phyloP scores from a whole-genome alignment of 2,797 vertebrate genomes.

The Pelodytes ibericus region DNA sequence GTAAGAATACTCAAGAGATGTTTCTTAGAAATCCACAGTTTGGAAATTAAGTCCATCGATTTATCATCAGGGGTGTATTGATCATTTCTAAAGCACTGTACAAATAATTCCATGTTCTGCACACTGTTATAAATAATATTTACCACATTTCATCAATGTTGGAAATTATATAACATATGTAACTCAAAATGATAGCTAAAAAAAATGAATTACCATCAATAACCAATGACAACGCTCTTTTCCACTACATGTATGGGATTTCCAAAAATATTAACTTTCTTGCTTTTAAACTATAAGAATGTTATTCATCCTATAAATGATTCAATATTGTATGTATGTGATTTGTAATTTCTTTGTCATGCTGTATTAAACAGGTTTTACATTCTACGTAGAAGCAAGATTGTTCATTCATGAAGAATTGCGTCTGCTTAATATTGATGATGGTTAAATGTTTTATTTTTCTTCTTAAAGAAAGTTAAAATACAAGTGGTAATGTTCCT shows the following conservation, averaged over 20 bases:
- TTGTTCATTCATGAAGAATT: no score
- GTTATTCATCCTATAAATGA: not conserved
- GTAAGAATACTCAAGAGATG: constrained; percentile 65
- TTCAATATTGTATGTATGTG: not conserved
- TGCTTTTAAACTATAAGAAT: not conserved
- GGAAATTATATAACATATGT: not conserved
- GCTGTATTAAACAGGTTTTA: not conserved
- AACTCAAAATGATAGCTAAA: not conserved
- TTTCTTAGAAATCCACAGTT: constrained; percentile 67
- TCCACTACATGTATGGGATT: not conserved
- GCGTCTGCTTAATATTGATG: no score
- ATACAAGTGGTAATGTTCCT: no score
- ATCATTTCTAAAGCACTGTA: constrained; percentile 68
- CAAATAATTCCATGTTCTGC: constrained; percentile 64
- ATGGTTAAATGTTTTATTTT: no score
- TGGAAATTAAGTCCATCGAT: constrained; percentile 66
- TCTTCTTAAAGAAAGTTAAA: no score
- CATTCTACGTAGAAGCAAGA: not conserved
- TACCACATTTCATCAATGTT: constrained; percentile 32
- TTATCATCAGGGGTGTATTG: constrained; percentile 65
- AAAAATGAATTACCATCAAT: not conserved
- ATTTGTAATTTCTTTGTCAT: not conserved
- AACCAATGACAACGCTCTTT: not conserved
- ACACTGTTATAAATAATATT: constrained; percentile 53
- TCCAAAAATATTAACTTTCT: not conserved